Evolutionary conservation across 2,888 invertebrate genomes (phyloP).

Genomic region (Orchesella flavescens): DNA sequence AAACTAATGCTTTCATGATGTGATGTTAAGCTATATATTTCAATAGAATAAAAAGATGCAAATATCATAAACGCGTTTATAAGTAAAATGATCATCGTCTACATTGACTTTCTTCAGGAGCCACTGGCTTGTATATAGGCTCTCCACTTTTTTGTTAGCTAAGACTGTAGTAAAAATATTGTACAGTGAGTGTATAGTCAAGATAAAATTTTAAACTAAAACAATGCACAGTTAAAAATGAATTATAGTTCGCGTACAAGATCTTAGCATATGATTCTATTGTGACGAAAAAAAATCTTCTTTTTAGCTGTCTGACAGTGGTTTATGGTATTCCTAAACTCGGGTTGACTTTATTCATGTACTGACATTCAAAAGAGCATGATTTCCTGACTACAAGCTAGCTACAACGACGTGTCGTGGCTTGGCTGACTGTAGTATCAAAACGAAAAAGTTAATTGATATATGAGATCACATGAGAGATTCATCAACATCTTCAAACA

Average conservation of each 20-base stretch:
- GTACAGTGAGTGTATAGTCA: background rate
- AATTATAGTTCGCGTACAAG: slow-evolving; percentile 28
- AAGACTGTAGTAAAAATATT: slow-evolving; percentile 2
- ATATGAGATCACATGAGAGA: slow-evolving; percentile 47
- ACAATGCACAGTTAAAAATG: slow-evolving; percentile 38
- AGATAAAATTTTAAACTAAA: slow-evolving; percentile 1
- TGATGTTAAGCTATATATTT: too few species aligned
- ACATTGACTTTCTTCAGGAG: background rate
- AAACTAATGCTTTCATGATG: background rate
- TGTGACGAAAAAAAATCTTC: background rate
- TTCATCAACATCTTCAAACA: slow-evolving; percentile 30
- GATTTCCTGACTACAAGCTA: background rate
- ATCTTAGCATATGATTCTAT: background rate
- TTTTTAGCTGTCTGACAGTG: background rate
- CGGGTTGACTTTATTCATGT: background rate
- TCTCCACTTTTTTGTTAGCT: too few species aligned
- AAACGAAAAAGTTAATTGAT: slow-evolving; percentile 38
- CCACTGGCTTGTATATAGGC: background rate
- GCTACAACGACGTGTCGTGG: background rate
- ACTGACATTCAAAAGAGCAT: background rate
- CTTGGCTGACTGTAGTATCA: background rate
- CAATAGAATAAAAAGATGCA: background rate
- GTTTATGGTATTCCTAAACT: slow-evolving; percentile 1
- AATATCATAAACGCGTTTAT: background rate
- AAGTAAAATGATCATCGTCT: background rate